Conservation (phyloP, 2,113 vertebrate genomes). For the Eonycteris spelaea region DNA sequence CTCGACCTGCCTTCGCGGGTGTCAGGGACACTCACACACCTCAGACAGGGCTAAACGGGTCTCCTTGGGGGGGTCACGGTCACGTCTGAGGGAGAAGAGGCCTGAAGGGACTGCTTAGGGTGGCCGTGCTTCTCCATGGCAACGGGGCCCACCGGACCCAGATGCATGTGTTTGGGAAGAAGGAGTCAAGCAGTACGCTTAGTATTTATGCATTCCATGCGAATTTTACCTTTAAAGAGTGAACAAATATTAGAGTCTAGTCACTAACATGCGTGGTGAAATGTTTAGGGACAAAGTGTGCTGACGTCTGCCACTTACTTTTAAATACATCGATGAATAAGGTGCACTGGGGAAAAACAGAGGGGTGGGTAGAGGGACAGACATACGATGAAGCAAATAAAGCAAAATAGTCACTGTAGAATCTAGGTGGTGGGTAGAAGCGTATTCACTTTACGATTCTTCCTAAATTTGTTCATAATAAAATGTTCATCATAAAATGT, state of each 20-base stretch:
- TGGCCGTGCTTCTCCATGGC: fast-evolving
- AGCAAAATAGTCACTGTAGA: fast-evolving
- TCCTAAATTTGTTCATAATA: not conserved
- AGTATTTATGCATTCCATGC: not conserved
- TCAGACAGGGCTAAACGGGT: not conserved
- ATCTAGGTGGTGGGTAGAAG: fast-evolving
- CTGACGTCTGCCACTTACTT: too few relatives aligned
- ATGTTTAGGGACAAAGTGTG: not conserved
- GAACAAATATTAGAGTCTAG: not conserved
- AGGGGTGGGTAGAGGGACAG: fast-evolving
- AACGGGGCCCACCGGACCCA: fast-evolving
- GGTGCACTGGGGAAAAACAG: not conserved
- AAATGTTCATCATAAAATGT: too few relatives aligned
- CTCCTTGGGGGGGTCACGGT: not conserved
- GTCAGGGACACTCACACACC: not conserved
- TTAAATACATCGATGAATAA: not conserved
- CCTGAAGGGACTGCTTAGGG: not conserved
- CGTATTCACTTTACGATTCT: not conserved
- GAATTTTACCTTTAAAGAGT: not conserved
- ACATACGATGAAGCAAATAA: fast-evolving
- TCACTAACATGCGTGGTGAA: not conserved
- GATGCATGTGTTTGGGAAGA: not conserved
- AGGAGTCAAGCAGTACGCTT: not conserved
- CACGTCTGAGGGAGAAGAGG: not conserved
- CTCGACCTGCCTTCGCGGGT: not conserved